Evolutionary conservation across 2,797 vertebrate genomes (phyloP).

Genomic region (Enteromius unitaeniatus): DNA sequence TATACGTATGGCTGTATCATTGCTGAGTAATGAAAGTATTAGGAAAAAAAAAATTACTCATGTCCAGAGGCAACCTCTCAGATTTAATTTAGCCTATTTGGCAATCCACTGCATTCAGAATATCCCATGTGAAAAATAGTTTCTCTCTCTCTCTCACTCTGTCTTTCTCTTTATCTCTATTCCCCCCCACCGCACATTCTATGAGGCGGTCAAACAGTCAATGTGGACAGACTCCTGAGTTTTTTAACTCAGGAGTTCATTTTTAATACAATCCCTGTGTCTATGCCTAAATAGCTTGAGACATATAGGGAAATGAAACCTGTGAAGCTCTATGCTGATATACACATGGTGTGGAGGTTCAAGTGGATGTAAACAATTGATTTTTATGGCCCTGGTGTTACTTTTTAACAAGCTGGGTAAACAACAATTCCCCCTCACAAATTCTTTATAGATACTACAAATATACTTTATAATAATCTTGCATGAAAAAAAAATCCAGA

Average conservation of each 20-base stretch:
- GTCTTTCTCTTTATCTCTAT: conserved; percentile 50
- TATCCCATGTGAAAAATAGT: conserved; percentile 70
- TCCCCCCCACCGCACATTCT: neutral
- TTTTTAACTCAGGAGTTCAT: conserved; percentile 27
- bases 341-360: neutral
- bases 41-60: conserved; percentile 59
- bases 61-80: conserved; percentile 67
- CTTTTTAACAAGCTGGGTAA: conserved; percentile 17
- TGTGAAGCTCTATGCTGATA: conserved; percentile 29
- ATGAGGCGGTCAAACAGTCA: conserved; percentile 59
- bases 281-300: conserved; percentile 20
- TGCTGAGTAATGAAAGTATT: conserved; percentile 64
- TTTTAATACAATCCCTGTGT: conserved; percentile 20
- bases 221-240: conserved; percentile 65
- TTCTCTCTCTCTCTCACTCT: conserved; percentile 56
- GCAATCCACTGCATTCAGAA: conserved; percentile 67
- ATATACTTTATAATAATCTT: neutral
- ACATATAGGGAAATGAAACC: conserved; percentile 18
- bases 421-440: neutral
- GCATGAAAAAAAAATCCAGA: neutral
- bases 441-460: neutral
- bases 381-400: conserved; percentile 8
- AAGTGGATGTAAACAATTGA: conserved; percentile 28
- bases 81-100: conserved; percentile 71
- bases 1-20: conserved; percentile 53